A percentile compares a stretch with the other conserved stretches of the same genome.
These are phyloP conservation scores for Drosophila multiciliata DNA, from an alignment of 2,888 invertebrate genomes.

Conservation along the genomic window DNA sequence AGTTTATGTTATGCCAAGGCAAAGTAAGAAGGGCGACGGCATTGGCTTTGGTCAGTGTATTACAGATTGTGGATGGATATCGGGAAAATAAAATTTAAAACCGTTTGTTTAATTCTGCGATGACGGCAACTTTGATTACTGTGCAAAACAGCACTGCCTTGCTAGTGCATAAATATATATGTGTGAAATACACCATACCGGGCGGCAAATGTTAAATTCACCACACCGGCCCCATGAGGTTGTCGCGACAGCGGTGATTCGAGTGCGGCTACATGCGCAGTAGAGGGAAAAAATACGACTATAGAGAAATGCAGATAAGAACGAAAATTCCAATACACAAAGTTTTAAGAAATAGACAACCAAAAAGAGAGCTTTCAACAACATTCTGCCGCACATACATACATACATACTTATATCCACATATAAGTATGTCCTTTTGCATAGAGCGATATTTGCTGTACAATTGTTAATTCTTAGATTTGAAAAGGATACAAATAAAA, in stretches of 20 bases:
- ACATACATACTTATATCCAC: neutral
- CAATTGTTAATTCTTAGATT: constrained; percentile 15
- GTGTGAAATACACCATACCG: constrained; percentile 56
- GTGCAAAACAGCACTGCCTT: constrained; percentile 37
- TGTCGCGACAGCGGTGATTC: constrained; percentile 48
- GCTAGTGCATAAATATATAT: constrained; percentile 8
- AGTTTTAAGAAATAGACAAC: constrained; percentile 20
- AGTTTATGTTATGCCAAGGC: constrained; percentile 15
- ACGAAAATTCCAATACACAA: constrained; percentile 58
- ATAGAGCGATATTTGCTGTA: constrained; percentile 3
- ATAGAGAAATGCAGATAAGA: constrained; percentile 62
- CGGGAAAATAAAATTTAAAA: constrained; percentile 64
- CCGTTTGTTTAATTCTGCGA: constrained; percentile 67
- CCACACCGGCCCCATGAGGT: constrained; percentile 77
- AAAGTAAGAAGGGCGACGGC: constrained; percentile 10
- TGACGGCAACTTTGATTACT: constrained; percentile 64
- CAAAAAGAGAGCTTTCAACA: constrained; percentile 21
- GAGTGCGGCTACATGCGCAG: constrained; percentile 55
- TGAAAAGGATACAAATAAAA: constrained; percentile 3
- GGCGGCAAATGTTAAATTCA: constrained; percentile 61
- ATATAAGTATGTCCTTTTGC: neutral
- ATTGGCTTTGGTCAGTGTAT: constrained; percentile 56
- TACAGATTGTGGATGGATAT: constrained; percentile 65
- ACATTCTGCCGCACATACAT: constrained; percentile 2
- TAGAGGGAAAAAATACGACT: constrained; percentile 50